A percentile compares a stretch with the other conserved stretches of the same genome.
phyloP scores from a whole-genome alignment of 1,140 invertebrate genomes.

The Eupeodes corollae region DNA sequence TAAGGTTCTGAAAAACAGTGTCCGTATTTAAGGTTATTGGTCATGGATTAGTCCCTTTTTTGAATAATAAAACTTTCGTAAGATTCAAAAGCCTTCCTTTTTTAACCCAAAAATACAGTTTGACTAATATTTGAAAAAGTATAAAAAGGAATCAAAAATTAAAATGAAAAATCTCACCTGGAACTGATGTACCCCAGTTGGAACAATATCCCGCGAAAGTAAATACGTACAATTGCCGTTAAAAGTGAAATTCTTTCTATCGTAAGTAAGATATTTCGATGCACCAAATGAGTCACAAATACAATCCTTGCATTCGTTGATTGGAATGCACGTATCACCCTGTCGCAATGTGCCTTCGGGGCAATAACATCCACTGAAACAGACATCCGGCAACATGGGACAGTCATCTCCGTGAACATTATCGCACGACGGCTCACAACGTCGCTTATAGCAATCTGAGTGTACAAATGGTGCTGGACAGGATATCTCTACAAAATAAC shows the following conservation, averaged over 20 bases:
- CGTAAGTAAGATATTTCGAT: conserved; percentile 61
- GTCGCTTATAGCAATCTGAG: conserved; percentile 61
- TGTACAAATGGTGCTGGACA: conserved; percentile 63
- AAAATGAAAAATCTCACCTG: conserved; percentile 38
- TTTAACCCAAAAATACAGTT: too few species aligned
- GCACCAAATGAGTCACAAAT: conserved; percentile 58
- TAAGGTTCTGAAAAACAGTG: too few species aligned
- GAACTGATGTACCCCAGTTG: conserved; percentile 47
- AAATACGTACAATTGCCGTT: conserved; percentile 71
- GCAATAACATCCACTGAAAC: conserved; percentile 75
- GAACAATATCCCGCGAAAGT: conserved; percentile 49
- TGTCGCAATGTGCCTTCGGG: conserved; percentile 62
- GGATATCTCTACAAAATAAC: conserved; percentile 42
- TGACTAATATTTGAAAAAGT: too few species aligned
- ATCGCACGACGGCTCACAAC: conserved; percentile 62
- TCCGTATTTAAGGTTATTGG: too few species aligned
- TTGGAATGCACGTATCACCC: conserved; percentile 55
- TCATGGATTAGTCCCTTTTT: too few species aligned
- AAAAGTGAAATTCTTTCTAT: conserved; percentile 56
- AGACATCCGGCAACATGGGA: conserved; percentile 48
- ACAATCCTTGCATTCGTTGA: conserved; percentile 65
- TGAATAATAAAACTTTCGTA: too few species aligned
- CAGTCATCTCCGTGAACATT: conserved; percentile 49
- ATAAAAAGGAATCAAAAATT: too few species aligned
- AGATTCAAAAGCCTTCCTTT: too few species aligned